Base-by-base conservation (phyloP, 1,140 invertebrate species). In the Tyrophagus putrescentiae region DNA sequence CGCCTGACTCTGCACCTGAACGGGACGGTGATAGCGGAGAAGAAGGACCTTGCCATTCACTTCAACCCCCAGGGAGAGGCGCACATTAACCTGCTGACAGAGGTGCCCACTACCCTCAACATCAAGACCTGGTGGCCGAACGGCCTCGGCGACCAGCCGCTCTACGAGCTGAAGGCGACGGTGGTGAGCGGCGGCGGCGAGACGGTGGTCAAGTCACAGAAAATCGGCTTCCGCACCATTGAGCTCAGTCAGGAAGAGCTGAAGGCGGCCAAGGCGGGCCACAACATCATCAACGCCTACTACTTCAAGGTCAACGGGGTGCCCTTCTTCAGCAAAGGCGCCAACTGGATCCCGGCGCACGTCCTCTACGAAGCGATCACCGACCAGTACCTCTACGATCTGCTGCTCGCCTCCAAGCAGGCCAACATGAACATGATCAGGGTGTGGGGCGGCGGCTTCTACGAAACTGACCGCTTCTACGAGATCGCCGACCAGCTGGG, bases 401-500 rank as follows among this genome's bases (percentile, higher is more conserved):
- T 96, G 1, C 68, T 98, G 2, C 64, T 72, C 31, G 83, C 87
- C 0, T 82, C 83, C 0, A 80, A 79, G 64, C 78, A 84, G 36
- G 81, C 83, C 0, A 78, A 97, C 67, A 92, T 94, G 83, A 93
- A 95, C 69, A 88, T 91, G 80, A 70, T 98, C 0, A 76, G 95
- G 18, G 85, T 98, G 0, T 99, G 95, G 95, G 95, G 95, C 21
- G 95, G 95, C 34, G 95, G 95, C 42, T 74, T 91, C 1, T 98
- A 97, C 68, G 93, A 98, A 70, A 29, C n/a, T 6, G 56, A 57
- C 29, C 33, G 32, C 21, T 34, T 57, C 70, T 98, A 98, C 70
- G 76, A 86, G 53, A 71, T 85, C 27, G 74, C 73, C 60, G 73
- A 78, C 67, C 65, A 74, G 63, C 34, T 68, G 31, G 70, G 70